These are phyloP conservation scores for Myotis davidii DNA, from an alignment of 2,113 vertebrate species.

Conservation along the genomic window DNA sequence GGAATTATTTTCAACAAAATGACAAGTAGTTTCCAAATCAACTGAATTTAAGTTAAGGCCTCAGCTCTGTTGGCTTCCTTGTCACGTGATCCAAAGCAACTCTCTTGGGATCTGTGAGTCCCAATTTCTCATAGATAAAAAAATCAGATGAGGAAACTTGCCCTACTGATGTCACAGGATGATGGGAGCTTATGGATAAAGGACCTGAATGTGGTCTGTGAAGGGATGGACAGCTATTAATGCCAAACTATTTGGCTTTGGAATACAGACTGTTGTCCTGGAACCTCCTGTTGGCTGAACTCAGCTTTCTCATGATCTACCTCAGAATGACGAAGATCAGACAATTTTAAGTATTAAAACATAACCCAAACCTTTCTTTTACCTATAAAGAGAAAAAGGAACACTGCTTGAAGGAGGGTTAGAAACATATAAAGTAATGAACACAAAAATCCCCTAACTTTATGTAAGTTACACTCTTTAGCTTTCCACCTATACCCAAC, in stretches of 20 bases:
- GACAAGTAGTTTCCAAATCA: background rate
- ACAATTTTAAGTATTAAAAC: constrained; percentile 28
- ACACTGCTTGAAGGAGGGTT: background rate
- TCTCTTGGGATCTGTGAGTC: background rate
- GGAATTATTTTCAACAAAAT: background rate
- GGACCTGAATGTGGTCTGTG: background rate
- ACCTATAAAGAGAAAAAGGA: background rate
- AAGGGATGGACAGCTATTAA: background rate
- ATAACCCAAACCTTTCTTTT: background rate
- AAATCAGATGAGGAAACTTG: background rate
- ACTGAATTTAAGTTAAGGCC: background rate
- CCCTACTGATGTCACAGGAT: background rate
- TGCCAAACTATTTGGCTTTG: background rate
- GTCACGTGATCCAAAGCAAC: background rate
- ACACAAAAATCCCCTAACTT: background rate
- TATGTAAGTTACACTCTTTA: background rate
- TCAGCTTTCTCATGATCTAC: background rate
- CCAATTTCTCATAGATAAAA: background rate
- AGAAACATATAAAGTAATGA: background rate
- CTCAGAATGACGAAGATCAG: background rate
- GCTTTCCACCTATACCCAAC: background rate
- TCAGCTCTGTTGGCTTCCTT: background rate
- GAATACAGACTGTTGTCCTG: background rate
- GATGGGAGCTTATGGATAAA: background rate
- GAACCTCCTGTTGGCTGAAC: background rate